Evolutionary conservation across 2,113 vertebrate genomes (phyloP).

Genomic region (Capra hircus): DNA sequence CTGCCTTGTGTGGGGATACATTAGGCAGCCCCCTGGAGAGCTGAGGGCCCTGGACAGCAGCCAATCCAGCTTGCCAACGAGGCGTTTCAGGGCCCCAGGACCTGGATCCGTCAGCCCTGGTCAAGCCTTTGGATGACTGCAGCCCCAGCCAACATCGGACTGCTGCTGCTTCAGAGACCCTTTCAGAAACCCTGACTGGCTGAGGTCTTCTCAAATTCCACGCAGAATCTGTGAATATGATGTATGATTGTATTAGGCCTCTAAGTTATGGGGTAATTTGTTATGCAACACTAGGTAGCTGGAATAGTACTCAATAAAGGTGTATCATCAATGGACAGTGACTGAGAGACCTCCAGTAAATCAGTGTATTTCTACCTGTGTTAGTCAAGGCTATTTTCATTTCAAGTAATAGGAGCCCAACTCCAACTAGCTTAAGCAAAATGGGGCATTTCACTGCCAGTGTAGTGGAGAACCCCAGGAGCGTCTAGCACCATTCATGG

Average conservation of each 20-base stretch:
- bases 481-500: background rate
- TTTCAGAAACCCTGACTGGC: background rate
- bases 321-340: background rate
- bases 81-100: background rate
- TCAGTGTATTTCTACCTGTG: background rate
- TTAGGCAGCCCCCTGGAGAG: rapidly evolving
- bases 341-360: background rate
- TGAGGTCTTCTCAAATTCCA: background rate
- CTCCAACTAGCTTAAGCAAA: background rate
- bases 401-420: background rate
- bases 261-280: background rate
- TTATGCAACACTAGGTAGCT: background rate
- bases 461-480: background rate
- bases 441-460: background rate
- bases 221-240: background rate
- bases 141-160: background rate
- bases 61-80: background rate
- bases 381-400: background rate
- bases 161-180: background rate
- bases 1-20: background rate
- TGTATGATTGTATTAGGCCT: background rate
- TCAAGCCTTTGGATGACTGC: background rate
- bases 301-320: background rate
- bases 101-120: background rate
- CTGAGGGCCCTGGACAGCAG: background rate